A percentile compares a stretch with the other conserved stretches of the same genome.
phyloP scores from a whole-genome alignment of 2,797 vertebrate genomes.

The Gambusia yucatana region DNA sequence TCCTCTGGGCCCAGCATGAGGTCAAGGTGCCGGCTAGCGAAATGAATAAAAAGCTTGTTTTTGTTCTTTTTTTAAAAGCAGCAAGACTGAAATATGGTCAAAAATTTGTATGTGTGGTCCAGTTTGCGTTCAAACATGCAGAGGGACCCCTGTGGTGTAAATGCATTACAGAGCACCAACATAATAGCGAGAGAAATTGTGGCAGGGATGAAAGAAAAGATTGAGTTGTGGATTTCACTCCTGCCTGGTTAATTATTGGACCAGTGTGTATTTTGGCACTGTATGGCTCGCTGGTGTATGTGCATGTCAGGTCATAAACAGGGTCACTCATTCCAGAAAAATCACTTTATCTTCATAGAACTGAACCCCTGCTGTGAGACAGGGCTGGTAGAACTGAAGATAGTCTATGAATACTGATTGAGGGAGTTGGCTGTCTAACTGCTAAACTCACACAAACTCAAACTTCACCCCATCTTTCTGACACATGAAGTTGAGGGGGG shows the following conservation, averaged over 20 bases:
- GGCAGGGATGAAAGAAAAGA: conserved; percentile 28
- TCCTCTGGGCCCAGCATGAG: conserved; percentile 19
- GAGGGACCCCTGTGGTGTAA: conserved; percentile 33
- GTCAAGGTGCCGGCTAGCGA: conserved; percentile 13
- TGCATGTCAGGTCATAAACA: conserved; percentile 58
- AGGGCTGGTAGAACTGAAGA: conserved; percentile 46
- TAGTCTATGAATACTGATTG: conserved; percentile 71
- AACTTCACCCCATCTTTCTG: conserved; percentile 28
- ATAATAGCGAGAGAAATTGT: conserved; percentile 12
- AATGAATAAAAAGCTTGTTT: background rate
- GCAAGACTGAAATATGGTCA: conserved; percentile 18
- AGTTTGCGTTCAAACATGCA: conserved; percentile 29
- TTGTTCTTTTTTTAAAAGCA: background rate
- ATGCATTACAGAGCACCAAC: conserved; percentile 29
- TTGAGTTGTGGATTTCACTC: conserved; percentile 41
- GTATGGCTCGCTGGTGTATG: conserved; percentile 14
- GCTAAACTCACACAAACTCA: conserved; percentile 10
- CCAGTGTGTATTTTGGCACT: conserved; percentile 12
- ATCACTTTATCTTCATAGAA: conserved; percentile 72
- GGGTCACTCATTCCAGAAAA: conserved; percentile 62
- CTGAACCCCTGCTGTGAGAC: conserved; percentile 61
- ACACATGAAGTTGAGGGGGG: conserved; percentile 38
- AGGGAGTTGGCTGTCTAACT: conserved; percentile 25
- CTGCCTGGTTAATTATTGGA: conserved; percentile 48
- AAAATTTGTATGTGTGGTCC: background rate